A percentile compares a stretch with the other conserved stretches of the same genome.
phyloP scores from a whole-genome alignment of 2,888 invertebrate species.

The Acanthosepion esculentum region DNA sequence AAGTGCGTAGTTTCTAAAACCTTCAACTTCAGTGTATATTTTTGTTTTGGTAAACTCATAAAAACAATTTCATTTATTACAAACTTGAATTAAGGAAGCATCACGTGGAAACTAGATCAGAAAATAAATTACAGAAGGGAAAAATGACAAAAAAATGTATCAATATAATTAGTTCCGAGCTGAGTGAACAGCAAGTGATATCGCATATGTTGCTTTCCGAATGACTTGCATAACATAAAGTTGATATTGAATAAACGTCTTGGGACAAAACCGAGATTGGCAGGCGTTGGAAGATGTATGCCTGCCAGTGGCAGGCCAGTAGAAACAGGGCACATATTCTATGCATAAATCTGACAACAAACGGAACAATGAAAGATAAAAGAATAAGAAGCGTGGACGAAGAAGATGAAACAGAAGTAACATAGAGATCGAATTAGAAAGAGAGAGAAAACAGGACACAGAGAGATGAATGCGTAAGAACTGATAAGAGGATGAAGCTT shows the following conservation, averaged over 20 bases:
- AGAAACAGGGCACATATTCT: background rate
- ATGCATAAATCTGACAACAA: background rate
- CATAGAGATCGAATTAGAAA: no score
- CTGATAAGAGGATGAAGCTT: no score
- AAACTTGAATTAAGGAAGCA: background rate
- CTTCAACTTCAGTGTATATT: no score
- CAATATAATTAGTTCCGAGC: background rate
- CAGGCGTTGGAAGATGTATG: background rate
- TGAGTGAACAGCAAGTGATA: background rate
- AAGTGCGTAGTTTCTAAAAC: no score
- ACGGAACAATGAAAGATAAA: background rate
- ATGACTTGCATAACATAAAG: background rate
- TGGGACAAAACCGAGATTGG: constrained; percentile 5
- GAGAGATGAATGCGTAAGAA: no score
- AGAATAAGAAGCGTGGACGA: background rate
- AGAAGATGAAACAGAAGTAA: no score
- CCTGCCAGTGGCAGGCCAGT: background rate
- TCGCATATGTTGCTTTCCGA: background rate
- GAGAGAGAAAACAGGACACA: no score
- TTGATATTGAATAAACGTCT: constrained; percentile 16
- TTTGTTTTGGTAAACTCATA: background rate
- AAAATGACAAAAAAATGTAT: background rate
- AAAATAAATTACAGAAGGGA: background rate
- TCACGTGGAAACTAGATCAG: background rate
- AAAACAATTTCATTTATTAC: background rate